Conservation (phyloP, 1,140 invertebrate species). For the Propsilocerus akamusi region DNA sequence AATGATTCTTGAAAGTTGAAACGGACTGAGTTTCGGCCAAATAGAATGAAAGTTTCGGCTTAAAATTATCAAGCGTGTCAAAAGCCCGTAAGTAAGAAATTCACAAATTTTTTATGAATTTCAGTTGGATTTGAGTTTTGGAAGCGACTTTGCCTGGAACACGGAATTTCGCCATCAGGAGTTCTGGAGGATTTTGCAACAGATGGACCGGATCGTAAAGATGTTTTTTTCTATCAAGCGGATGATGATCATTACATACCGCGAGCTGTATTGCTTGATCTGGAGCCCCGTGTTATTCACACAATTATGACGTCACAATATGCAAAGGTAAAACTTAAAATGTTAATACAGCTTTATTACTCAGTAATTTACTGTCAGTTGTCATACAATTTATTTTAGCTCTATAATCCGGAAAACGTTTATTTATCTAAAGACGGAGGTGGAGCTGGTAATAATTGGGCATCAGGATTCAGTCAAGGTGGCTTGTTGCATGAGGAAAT, state of each 20-base stretch:
- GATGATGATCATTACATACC: constrained; percentile 99
- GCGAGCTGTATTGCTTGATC: constrained; percentile 82
- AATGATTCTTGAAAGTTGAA: neutral
- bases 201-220: constrained; percentile 84
- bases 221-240: constrained; percentile 98
- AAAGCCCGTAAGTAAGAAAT: no score
- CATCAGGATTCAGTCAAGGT: constrained; percentile 83
- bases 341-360: neutral
- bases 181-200: constrained; percentile 85
- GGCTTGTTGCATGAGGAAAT: constrained; percentile 92
- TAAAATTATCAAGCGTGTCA: no score
- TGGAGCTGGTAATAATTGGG: constrained; percentile 99
- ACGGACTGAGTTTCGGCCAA: no score
- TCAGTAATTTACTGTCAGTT: no score
- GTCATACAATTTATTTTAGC: constrained; percentile 25
- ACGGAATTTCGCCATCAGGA: constrained; percentile 94
- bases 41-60: neutral
- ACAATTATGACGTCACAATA: constrained; percentile 90
- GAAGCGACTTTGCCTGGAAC: constrained; percentile 95
- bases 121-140: constrained; percentile 99
- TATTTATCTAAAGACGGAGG: constrained; percentile 95
- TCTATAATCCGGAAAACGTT: constrained; percentile 98
- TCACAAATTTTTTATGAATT: constrained; percentile 17
- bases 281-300: constrained; percentile 96
- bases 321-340: constrained; percentile 46